Base-by-base conservation (phyloP, 1,140 invertebrate genomes). In the Cotesia typhae region DNA sequence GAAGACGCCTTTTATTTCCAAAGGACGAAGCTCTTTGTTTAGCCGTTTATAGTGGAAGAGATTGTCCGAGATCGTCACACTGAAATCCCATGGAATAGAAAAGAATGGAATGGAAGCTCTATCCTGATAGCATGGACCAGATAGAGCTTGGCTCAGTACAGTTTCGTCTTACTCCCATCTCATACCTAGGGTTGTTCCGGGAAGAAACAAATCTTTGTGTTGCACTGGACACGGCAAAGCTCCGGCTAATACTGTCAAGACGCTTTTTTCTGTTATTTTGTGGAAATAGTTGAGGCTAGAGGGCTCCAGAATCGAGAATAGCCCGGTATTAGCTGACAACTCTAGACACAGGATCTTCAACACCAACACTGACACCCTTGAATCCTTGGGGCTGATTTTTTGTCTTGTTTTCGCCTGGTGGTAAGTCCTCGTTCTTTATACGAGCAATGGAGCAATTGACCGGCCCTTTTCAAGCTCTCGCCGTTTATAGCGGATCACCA, bases 21-120 rank as follows among this genome's bases (percentile, higher is more conserved):
- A 87, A 86, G 85, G 86, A 86, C 86, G 78, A 80, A 86, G 79
- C 82, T 87, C 85, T 87, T 86, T 87, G 85, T 87, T 87, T 87
- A 86, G 85, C 84, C 85, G 85, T 87, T 87, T 87, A 87, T 84
- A 83, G 84, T 84, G 81, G 82, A 83, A 85, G 85, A 85, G 85
- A 86, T 87, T 87, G 85, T 78, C 81, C 74, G 79, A 84, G 84
- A 85, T 86, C 83, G 85, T 77, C 82, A 28, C 41, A 47, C 41
- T 47, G 38, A 47, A 36, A 65, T 28, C 28, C 2, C 28, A 28
- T 28, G 28, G 28, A 28, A 28, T 28, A 28, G 28, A 28, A 28
- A 28, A 28, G 28, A 28, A 28, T 28, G 28, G 28, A 28, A 28
- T 28, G 28, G 28, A 28, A 28, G 28, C 28, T 28, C 28, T 28